These are phyloP conservation scores for Nephrotoma flavescens DNA, from an alignment of 2,888 invertebrate genomes.

Conservation along the genomic window DNA sequence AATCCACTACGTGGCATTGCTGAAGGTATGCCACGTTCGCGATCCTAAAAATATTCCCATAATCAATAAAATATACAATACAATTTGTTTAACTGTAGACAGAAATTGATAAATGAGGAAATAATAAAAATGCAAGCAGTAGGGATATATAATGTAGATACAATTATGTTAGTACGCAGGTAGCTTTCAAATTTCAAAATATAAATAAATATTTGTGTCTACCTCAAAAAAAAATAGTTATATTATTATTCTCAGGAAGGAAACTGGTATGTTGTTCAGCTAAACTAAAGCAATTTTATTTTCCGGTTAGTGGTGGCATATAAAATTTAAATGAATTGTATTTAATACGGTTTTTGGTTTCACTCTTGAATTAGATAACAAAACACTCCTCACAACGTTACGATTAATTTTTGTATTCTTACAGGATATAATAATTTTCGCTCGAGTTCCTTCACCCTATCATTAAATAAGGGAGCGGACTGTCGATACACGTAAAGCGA, in stretches of 20 bases:
- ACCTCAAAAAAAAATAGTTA: neutral
- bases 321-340: neutral
- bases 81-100: too few relatives aligned
- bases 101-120: neutral
- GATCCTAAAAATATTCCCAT: slow-evolving; percentile 21
- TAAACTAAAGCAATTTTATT: neutral
- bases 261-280: neutral
- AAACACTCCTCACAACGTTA: neutral
- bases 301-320: neutral
- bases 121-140: neutral
- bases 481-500: slow-evolving; percentile 74
- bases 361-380: neutral
- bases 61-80: neutral
- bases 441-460: slow-evolving; percentile 69
- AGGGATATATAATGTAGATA: neutral
- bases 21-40: slow-evolving; percentile 31
- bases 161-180: neutral
- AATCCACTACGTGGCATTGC: slow-evolving; percentile 22
- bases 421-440: slow-evolving; percentile 57
- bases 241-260: neutral
- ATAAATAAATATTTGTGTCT: neutral
- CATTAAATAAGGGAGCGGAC: slow-evolving; percentile 70
- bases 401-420: slow-evolving; percentile 30
- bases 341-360: neutral
- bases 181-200: neutral